phyloP scores from a whole-genome alignment of 2,113 vertebrate species.

The Lonchura striata region DNA sequence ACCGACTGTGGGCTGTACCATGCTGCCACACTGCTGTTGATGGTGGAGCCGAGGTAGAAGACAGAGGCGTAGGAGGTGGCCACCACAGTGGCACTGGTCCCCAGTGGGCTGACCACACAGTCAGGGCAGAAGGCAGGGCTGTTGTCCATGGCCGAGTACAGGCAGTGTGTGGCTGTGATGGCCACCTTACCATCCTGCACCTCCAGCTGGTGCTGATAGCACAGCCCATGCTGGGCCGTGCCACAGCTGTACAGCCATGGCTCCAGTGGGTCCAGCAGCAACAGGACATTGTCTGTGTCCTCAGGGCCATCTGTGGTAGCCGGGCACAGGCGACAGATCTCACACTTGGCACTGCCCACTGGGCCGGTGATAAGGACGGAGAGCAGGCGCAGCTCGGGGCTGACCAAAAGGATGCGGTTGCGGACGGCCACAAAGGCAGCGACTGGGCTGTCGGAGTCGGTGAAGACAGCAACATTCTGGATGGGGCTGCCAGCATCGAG shows the following conservation, averaged over 20 bases:
- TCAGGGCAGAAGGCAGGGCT: conserved; percentile 79
- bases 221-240: conserved; percentile 82
- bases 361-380: conserved; percentile 84
- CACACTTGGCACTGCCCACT: conserved; percentile 76
- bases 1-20: conserved; percentile 84
- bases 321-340: conserved; percentile 67
- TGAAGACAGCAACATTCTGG: conserved; percentile 79
- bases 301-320: not conserved
- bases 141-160: conserved; percentile 78
- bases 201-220: conserved; percentile 83
- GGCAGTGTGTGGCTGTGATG: conserved; percentile 63
- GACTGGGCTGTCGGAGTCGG: rapidly evolving
- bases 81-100: conserved; percentile 84
- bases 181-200: rapidly evolving
- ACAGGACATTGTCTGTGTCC: conserved; percentile 81
- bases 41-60: conserved; percentile 86
- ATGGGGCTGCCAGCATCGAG: conserved; percentile 73
- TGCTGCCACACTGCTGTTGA: conserved; percentile 78
- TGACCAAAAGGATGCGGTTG: conserved; percentile 84
- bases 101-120: conserved; percentile 88
- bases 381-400: conserved; percentile 15
- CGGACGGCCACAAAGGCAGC: conserved; percentile 81
- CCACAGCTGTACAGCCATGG: conserved; percentile 88
- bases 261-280: conserved; percentile 83
- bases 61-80: conserved; percentile 77